Evolutionary conservation across 2,113 vertebrate species (phyloP), one percentile per base, ranked within the genome.

Genomic region (Piprites chloris): DNA sequence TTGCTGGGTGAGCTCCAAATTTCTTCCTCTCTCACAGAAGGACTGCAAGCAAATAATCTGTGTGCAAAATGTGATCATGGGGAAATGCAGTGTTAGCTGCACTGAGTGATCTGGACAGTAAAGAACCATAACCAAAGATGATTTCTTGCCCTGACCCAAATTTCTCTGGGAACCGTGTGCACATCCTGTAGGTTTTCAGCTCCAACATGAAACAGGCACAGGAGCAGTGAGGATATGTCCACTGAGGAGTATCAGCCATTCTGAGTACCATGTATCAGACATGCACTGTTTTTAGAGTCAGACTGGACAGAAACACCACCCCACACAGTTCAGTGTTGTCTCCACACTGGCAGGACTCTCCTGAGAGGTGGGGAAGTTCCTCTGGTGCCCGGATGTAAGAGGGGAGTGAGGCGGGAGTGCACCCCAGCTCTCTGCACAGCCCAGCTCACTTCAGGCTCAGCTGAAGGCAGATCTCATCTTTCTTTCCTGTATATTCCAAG

Each of bases 71-170:
- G 82, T 46, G 85, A 83, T 93, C 32, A 4, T 11, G 72, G n/a
- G 35, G 50, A 55, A 69, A 35, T 24, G 79, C 3, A 4, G 78
- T 27, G 4, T 56, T 76, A 66, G 82, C 85, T 58, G 56, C 49
- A 19, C 53, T n/a, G 62, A 49, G 44, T 33, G 58, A 53, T 90
- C 92, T 85, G 75, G 73, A 62, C 72, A 84, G 53, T 10, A 92
- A 93, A 94, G 90, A 96, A 30, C 75, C 92, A 80, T 84, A 92
- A 92, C 85, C 72, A 88, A 86, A 90, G 83, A 49, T 24, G 37
- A 77, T 96, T 95, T 88, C 92, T 88, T 86, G 79, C 87, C 72
- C 68, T 97, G 88, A 80, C 79, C 79, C 72, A 90, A 71, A 88
- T 93, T 96, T 72, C 72, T 69, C 28, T 66, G 67, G 65, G 79